Evolutionary conservation across 2,888 invertebrate genomes (phyloP).

Genomic region (Hesperia comma): DNA sequence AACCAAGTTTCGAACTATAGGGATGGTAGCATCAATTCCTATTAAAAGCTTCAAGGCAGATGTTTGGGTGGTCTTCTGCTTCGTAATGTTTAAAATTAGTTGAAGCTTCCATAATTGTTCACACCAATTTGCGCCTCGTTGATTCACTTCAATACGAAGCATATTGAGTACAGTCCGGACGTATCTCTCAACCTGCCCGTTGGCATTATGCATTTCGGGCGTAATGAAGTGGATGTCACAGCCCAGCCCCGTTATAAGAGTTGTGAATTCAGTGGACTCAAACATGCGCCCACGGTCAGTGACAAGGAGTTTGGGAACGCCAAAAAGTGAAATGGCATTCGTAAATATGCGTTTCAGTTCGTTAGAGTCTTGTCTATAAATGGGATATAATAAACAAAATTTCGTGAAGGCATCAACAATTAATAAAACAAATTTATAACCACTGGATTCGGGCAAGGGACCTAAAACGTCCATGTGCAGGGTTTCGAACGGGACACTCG

Average conservation of each 20-base stretch:
- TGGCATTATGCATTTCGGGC: constrained; percentile 41
- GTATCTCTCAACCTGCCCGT: constrained; percentile 44
- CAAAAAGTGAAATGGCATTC: constrained; percentile 33
- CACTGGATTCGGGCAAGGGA: constrained; percentile 23
- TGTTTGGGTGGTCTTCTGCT: constrained; percentile 36
- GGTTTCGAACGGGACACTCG: constrained; percentile 41
- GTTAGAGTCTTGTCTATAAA: constrained; percentile 32
- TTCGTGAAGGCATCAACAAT: constrained; percentile 3
- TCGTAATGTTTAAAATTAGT: constrained; percentile 24
- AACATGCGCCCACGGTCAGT: constrained; percentile 35
- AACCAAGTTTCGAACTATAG: constrained; percentile 15
- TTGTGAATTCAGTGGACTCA: constrained; percentile 9
- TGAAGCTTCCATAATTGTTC: constrained; percentile 9
- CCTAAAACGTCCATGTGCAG: constrained; percentile 39
- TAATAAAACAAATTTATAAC: constrained; percentile 14
- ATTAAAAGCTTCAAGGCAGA: constrained; percentile 39
- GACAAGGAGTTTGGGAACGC: constrained; percentile 23
- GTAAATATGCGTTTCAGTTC: constrained; percentile 30
- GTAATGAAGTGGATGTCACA: constrained; percentile 38
- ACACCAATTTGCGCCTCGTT: constrained; percentile 21
- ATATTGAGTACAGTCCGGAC: constrained; percentile 38
- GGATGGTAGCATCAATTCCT: constrained; percentile 38
- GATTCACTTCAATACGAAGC: constrained; percentile 29
- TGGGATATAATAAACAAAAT: constrained; percentile 28
- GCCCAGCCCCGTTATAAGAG: constrained; percentile 18